A percentile compares a stretch with the other conserved stretches of the same genome.
Conservation (phyloP, 2,888 invertebrate genomes). For the Ferrisia virgata region DNA sequence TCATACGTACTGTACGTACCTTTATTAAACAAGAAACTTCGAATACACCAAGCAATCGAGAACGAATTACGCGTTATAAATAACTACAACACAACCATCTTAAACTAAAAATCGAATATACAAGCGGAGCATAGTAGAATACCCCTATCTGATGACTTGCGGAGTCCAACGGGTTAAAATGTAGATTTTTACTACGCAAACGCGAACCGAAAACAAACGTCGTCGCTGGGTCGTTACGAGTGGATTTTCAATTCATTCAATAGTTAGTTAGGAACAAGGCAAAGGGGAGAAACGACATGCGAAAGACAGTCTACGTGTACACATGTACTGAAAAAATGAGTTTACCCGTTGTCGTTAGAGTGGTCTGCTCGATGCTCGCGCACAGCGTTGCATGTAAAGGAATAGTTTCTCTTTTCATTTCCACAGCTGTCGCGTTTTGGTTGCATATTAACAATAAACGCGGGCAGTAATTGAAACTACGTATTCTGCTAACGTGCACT, state of each 20-base stretch:
- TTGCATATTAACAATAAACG: not conserved
- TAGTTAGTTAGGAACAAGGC: not conserved
- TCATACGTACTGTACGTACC: not conserved
- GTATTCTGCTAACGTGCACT: too few species aligned
- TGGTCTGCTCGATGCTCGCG: not conserved
- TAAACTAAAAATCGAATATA: slow-evolving; percentile 7
- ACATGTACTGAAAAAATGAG: not conserved
- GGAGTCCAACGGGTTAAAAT: slow-evolving; percentile 44
- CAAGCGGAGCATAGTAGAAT: not conserved
- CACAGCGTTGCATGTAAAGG: not conserved
- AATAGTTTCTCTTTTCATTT: too few species aligned
- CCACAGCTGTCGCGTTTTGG: not conserved
- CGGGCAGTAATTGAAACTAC: too few species aligned
- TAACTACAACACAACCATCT: slow-evolving; percentile 1
- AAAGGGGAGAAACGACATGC: not conserved
- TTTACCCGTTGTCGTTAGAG: not conserved
- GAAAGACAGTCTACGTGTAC: not conserved
- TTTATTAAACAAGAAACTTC: not conserved
- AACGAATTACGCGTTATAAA: slow-evolving; percentile 16
- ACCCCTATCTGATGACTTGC: slow-evolving; percentile 1
- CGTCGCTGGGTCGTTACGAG: slow-evolving; percentile 10
- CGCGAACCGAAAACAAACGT: slow-evolving; percentile 44
- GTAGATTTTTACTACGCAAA: slow-evolving; percentile 35
- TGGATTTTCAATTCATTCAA: not conserved
- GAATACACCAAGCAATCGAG: not conserved